A percentile compares a stretch with the other conserved stretches of the same genome.
phyloP scores from a whole-genome alignment of 1,140 invertebrate genomes.

The Pteromalus puparum region DNA sequence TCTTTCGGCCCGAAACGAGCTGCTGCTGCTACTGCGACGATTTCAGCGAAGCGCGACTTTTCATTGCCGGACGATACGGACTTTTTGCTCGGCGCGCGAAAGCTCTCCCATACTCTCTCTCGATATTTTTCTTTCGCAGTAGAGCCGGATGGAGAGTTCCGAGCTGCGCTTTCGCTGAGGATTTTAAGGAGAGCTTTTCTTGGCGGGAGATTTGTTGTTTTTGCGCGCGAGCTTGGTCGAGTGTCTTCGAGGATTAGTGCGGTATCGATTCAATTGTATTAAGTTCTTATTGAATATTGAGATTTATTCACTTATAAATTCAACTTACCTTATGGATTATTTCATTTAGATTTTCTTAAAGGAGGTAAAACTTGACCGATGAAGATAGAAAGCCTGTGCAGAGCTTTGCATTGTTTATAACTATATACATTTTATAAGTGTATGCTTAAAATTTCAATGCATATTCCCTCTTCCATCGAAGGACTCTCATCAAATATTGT shows the following conservation, averaged over 20 bases:
- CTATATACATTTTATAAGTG: too few species aligned
- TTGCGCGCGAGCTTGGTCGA: neutral
- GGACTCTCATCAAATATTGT: too few species aligned
- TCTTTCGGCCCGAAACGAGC: neutral
- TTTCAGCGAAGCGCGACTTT: neutral
- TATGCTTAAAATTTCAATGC: too few species aligned
- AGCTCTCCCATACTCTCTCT: neutral
- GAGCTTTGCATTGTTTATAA: too few species aligned
- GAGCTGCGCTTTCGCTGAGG: neutral
- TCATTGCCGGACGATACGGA: conserved; percentile 20
- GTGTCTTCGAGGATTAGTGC: neutral
- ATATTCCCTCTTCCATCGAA: too few species aligned
- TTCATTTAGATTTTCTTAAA: too few species aligned
- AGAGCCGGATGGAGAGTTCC: neutral
- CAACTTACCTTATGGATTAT: too few species aligned
- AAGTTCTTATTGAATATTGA: neutral
- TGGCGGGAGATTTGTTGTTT: neutral
- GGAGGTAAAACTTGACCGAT: too few species aligned
- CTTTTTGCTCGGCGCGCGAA: neutral
- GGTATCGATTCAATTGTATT: neutral
- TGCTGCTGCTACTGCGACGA: neutral
- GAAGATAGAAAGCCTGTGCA: too few species aligned
- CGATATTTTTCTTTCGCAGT: neutral
- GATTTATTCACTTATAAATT: too few species aligned
- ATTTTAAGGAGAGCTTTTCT: neutral